phyloP scores from a whole-genome alignment of 2,888 invertebrate species.

The Shargacucullia verbasci region DNA sequence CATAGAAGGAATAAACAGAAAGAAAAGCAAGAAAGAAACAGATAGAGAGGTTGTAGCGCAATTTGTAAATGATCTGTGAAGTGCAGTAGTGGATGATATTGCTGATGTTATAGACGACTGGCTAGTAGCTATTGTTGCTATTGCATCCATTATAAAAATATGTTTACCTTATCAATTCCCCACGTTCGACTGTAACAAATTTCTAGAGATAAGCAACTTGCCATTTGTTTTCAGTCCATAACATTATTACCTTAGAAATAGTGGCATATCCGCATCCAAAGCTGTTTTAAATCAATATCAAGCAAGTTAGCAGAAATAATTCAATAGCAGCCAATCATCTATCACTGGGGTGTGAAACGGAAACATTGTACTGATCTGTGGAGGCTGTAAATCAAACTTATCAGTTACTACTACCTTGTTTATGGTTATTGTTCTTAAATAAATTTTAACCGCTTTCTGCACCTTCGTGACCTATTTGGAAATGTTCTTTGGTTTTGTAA shows the following conservation, averaged over 20 bases:
- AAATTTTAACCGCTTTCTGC: constrained; percentile 55
- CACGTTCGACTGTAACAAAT: too few relatives aligned
- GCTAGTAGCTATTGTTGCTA: too few relatives aligned
- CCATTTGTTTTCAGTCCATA: too few relatives aligned
- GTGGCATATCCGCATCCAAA: constrained; percentile 12
- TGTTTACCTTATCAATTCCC: too few relatives aligned
- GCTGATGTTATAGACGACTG: too few relatives aligned
- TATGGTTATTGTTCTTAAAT: constrained; percentile 58
- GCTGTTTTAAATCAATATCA: constrained; percentile 33
- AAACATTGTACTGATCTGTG: constrained; percentile 50
- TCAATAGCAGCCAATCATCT: constrained; percentile 51
- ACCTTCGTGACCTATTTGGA: constrained; percentile 52
- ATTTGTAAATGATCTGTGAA: too few relatives aligned
- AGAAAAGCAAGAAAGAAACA: too few relatives aligned
- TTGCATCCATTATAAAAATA: too few relatives aligned
- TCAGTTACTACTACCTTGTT: constrained; percentile 50
- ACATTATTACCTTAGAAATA: background rate
- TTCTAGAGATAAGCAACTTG: too few relatives aligned
- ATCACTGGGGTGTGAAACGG: constrained; percentile 52
- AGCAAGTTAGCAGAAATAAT: constrained; percentile 55
- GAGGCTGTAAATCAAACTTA: constrained; percentile 61
- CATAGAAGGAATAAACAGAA: too few relatives aligned
- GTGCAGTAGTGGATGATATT: too few relatives aligned
- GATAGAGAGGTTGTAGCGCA: too few relatives aligned
- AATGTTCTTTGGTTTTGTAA: constrained; percentile 45